These are phyloP conservation scores for Acromyrmex heyeri DNA, from an alignment of 1,140 invertebrate species.

Conservation along the genomic window DNA sequence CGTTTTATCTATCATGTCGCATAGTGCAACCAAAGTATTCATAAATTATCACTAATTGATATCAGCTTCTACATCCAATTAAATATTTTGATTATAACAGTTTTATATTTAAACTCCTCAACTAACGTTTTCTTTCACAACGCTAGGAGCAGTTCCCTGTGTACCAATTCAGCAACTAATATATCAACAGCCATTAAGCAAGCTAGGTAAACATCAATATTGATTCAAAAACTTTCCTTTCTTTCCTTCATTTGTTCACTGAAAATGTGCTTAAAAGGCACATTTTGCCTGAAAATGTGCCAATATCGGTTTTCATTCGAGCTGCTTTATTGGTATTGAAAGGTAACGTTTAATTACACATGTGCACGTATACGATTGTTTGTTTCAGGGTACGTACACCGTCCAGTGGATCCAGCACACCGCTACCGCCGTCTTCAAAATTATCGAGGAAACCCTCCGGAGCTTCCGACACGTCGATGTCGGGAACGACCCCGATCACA, in stretches of 20 bases:
- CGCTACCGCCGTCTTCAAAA: conserved; percentile 89
- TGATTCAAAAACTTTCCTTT: conserved; percentile 36
- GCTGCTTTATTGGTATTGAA: conserved; percentile 10
- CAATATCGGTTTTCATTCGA: conserved; percentile 23
- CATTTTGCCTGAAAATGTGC: not conserved
- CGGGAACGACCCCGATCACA: conserved; percentile 81
- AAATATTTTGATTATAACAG: conserved; percentile 6
- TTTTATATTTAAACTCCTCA: conserved; percentile 31
- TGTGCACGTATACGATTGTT: not conserved
- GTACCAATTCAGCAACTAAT: conserved; percentile 86
- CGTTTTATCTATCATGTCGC: not conserved
- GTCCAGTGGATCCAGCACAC: conserved; percentile 90
- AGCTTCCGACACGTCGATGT: conserved; percentile 88
- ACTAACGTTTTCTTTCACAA: conserved; percentile 74
- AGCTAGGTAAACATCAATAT: conserved; percentile 82
- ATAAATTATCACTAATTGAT: not conserved
- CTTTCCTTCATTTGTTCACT: not conserved
- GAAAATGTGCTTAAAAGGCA: not conserved
- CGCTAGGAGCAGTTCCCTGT: conserved; percentile 83
- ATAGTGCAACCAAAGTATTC: not conserved
- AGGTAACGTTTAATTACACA: not conserved
- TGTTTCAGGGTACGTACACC: conserved; percentile 89
- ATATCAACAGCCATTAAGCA: conserved; percentile 84
- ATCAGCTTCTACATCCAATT: not conserved
- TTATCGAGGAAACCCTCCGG: conserved; percentile 89